phyloP scores from a whole-genome alignment of 2,113 vertebrate species.

The Laticauda colubrina region DNA sequence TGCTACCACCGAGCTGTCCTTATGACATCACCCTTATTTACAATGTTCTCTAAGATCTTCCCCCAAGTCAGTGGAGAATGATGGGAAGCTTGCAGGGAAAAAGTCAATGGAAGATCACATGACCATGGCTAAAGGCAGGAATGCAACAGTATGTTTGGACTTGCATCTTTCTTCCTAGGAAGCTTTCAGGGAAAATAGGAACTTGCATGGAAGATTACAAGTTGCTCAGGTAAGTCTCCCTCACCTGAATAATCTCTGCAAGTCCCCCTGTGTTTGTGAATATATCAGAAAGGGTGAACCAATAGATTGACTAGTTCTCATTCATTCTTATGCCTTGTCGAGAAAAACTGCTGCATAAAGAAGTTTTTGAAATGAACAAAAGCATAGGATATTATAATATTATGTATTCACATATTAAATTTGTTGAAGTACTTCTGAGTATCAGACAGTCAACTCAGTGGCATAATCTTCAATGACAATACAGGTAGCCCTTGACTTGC shows the following conservation, averaged over 20 bases:
- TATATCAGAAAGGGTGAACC: background rate
- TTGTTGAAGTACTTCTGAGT: no score
- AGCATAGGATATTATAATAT: background rate
- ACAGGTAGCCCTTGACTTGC: background rate
- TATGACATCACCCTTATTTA: background rate
- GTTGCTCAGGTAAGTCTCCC: background rate
- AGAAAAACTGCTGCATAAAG: background rate
- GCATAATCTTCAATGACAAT: background rate
- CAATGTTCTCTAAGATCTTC: background rate
- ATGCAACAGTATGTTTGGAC: no score
- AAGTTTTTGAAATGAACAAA: background rate
- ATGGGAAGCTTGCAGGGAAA: background rate
- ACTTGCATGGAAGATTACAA: background rate
- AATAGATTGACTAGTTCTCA: background rate
- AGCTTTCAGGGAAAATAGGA: background rate
- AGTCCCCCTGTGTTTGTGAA: background rate
- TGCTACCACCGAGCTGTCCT: background rate
- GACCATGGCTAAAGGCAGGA: background rate
- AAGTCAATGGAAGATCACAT: background rate
- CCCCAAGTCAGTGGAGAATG: background rate
- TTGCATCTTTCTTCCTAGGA: background rate
- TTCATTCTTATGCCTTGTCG: background rate
- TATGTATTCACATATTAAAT: background rate
- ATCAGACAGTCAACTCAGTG: background rate
- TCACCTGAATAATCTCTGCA: background rate